Evolutionary conservation across 2,797 vertebrate genomes (phyloP), one percentile per base, ranked within the genome.

Genomic region (Nyctibius grandis): DNA sequence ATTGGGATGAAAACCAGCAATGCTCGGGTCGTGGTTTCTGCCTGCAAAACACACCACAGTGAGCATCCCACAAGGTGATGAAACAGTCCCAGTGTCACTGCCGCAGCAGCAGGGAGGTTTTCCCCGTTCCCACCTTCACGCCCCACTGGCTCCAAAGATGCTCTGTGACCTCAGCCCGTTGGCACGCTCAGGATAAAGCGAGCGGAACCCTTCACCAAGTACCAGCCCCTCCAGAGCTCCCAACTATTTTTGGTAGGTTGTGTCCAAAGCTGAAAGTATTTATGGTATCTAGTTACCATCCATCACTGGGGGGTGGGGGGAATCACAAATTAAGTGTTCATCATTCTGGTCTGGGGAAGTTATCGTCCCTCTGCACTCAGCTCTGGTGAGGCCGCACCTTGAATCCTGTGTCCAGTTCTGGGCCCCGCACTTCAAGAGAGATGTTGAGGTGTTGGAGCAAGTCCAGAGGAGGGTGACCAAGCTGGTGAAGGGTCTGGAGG

Each of bases 41-140:
- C 12, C 0, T 29, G 20, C 51, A 42, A 5, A 68, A 17, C 36
- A 6, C 9, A 9, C 17, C 33, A 6, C 0, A 0, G 7, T 0
- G 18, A 81, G 51, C 60, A 68, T 7, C 28, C 74, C 50, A 20
- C 1, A 1, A 31, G 45, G 59, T 34, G 63, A 14, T 1, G 9
- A 14, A 59, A 26, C 22, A 7, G 12, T 22, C 54, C 40, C 79
- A 6, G 8, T 15, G 68, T 28, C 80, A 12, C 59, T 42, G 21
- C 38, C 4, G 1, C 70, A 22, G 61, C n/a, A 50, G 48, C 25
- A 12, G 25, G 36, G 70, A 50, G 9, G 17, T 61, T 73, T 31
- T 80, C 15, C 64, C 69, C 53, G 7, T 19, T 4, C 6, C 45
- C 80, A 78, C 34, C 65, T 75, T 64, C 65, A n/a, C 26, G 15